Evolutionary conservation across 2,113 vertebrate species (phyloP), one percentile per base, ranked within the genome.

Genomic region (Eulemur rufifrons): DNA sequence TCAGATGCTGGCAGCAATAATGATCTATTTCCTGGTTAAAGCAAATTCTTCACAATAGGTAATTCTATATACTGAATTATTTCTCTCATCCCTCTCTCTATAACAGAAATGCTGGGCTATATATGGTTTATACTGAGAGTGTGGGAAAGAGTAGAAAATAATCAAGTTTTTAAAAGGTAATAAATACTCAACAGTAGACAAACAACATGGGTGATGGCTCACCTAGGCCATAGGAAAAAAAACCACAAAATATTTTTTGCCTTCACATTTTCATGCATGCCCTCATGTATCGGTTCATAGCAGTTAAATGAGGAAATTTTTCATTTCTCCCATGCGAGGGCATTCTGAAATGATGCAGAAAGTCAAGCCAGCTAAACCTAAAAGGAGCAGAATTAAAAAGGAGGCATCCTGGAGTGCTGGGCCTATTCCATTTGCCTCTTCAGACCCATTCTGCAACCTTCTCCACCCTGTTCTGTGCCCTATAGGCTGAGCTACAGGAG

Each of bases 31-130:
- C 87, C 39, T 71, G 21, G 32, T 45, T 66, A 73, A 81, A 93
- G 66, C 13, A 88, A 94, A 93, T 59, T 80, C 74, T 95, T 91
- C 64, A 74, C n/a, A 89, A 52, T 32, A 81, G 69, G 34, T 76
- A 59, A 86, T 86, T 86, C 81, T 76, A 25, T 14, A 17, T 77
- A 34, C 10, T 71, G 66, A 86, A 80, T 47, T 86, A 42, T 54
- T 91, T 81, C 74, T 71, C 52, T 96, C 71, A 42, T 84, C 17
- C 11, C 27, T 78, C 7, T 80, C 34, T 93, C 71, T 76, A 39
- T 69, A 95, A 47, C 50, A 87, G 47, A 96, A 90, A 82, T 82
- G 29, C 18, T 59, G 3, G 37, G 25, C 29, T 88, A 21, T 9
- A 18, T 81, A 12, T 6, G 73, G n/a, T 68, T 80, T 63, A 50